These are phyloP conservation scores for Apis dorsata DNA, from an alignment of 1,140 invertebrate genomes.

Conservation along the genomic window DNA sequence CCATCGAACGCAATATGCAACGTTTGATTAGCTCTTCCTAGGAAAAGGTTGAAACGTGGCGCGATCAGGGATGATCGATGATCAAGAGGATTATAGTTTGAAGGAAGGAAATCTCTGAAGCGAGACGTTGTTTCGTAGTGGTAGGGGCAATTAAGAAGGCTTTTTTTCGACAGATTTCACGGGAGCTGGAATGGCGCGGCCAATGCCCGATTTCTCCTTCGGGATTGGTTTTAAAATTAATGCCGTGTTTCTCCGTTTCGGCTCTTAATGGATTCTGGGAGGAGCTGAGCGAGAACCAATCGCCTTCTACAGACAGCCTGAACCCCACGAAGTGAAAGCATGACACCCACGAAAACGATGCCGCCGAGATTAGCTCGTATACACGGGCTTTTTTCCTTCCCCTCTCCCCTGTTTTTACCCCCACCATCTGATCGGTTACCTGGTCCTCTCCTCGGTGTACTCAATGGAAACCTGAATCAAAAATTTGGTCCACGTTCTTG, in stretches of 20 bases:
- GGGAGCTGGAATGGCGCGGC: slow-evolving; percentile 68
- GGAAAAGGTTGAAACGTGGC: background rate
- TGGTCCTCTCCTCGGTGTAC: background rate
- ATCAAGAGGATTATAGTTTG: slow-evolving; percentile 10
- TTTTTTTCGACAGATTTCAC: slow-evolving; percentile 65
- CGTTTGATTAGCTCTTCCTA: too few species aligned
- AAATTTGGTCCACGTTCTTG: background rate
- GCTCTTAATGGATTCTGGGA: slow-evolving; percentile 79
- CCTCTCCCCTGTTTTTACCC: slow-evolving; percentile 1
- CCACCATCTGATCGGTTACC: slow-evolving; percentile 13
- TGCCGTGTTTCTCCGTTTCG: slow-evolving; percentile 77
- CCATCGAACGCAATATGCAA: too few species aligned
- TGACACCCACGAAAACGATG: slow-evolving; percentile 76
- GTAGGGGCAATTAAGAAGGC: slow-evolving; percentile 69
- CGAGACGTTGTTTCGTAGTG: slow-evolving; percentile 52
- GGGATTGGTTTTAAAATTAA: slow-evolving; percentile 79
- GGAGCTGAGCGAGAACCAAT: slow-evolving; percentile 78
- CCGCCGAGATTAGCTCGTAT: slow-evolving; percentile 69
- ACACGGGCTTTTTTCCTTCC: slow-evolving; percentile 66
- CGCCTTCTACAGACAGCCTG: slow-evolving; percentile 67
- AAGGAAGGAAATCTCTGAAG: slow-evolving; percentile 55
- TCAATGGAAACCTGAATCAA: slow-evolving; percentile 2
- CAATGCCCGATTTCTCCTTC: slow-evolving; percentile 69
- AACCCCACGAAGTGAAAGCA: slow-evolving; percentile 72
- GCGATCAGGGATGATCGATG: slow-evolving; percentile 22